A percentile compares a stretch with the other conserved stretches of the same genome.
Evolutionary conservation across 2,888 invertebrate genomes (phyloP).

Genomic region (Ligdia adustata): DNA sequence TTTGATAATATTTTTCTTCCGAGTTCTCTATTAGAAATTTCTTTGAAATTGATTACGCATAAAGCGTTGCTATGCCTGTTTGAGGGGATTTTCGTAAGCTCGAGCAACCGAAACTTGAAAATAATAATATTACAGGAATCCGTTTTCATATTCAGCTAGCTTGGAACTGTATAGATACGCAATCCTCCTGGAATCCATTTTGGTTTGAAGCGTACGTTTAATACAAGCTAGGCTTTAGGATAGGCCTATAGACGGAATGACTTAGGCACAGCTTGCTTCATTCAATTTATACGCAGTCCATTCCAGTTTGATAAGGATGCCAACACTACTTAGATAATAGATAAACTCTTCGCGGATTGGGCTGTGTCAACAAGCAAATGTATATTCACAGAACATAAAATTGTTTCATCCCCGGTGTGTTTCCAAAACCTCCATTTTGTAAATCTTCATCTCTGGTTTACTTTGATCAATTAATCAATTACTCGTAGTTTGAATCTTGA

Average conservation of each 20-base stretch:
- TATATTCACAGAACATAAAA: too few species aligned
- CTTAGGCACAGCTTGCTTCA: too few species aligned
- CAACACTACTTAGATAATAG: too few species aligned
- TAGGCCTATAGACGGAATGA: too few species aligned
- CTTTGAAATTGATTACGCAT: conserved; percentile 21
- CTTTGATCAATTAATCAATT: conserved; percentile 1
- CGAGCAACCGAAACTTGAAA: conserved; percentile 18
- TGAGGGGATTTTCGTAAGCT: conserved; percentile 22
- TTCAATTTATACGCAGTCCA: too few species aligned
- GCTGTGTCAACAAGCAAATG: too few species aligned
- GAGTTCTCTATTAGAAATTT: too few species aligned
- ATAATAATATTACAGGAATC: conserved; percentile 21
- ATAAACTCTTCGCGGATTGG: too few species aligned
- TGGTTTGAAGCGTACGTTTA: conserved; percentile 10
- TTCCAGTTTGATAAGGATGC: too few species aligned
- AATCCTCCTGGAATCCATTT: conserved; percentile 21
- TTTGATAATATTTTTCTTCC: too few species aligned
- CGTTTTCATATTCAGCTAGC: conserved; percentile 23
- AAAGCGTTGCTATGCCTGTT: conserved; percentile 13
- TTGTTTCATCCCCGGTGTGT: too few species aligned
- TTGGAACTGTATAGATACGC: conserved; percentile 6
- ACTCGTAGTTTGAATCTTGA: neutral
- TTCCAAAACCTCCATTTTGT: too few species aligned
- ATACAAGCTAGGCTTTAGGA: conserved; percentile 5
- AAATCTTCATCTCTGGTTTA: neutral